Percentiles rank a stretch among this genome's conserved stretches.
Evolutionary conservation across 2,888 invertebrate species (phyloP).

Genomic region (Caenorhabditis macrosperma): DNA sequence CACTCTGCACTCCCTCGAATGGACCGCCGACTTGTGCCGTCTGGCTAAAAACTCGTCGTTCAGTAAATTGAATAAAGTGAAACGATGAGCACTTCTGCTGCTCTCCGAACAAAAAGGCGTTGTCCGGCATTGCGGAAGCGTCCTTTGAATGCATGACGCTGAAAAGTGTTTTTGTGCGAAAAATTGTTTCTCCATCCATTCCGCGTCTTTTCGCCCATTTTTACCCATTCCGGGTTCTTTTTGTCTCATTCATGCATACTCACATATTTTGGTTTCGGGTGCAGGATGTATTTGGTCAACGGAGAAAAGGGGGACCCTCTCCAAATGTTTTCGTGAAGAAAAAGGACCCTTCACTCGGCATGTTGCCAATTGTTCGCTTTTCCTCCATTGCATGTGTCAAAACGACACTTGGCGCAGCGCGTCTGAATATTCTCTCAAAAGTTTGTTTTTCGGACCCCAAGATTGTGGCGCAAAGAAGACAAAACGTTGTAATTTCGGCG

Average conservation of each 20-base stretch:
- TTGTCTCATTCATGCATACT: slow-evolving; percentile 55
- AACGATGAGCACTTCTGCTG: slow-evolving; percentile 51
- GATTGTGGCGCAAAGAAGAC: neutral
- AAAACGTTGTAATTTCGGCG: slow-evolving; percentile 14
- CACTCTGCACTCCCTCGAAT: neutral
- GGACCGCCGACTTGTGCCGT: slow-evolving; percentile 44
- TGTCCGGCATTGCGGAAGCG: slow-evolving; percentile 41
- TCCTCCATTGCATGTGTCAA: slow-evolving; percentile 26
- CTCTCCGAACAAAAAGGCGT: slow-evolving; percentile 32
- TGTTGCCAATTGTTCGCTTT: slow-evolving; percentile 49
- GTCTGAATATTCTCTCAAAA: slow-evolving; percentile 26
- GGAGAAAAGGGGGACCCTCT: slow-evolving; percentile 16
- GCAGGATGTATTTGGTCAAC: slow-evolving; percentile 18
- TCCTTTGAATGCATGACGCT: slow-evolving; percentile 56
- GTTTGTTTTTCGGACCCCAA: slow-evolving; percentile 9
- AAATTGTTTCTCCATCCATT: slow-evolving; percentile 28
- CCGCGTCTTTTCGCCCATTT: slow-evolving; percentile 17
- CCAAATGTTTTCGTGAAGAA: slow-evolving; percentile 38
- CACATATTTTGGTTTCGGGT: slow-evolving; percentile 45
- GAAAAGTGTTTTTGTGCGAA: slow-evolving; percentile 57
- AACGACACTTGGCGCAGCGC: slow-evolving; percentile 22
- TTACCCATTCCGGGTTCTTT: slow-evolving; percentile 43
- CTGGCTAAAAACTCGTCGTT: slow-evolving; percentile 40
- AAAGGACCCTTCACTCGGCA: slow-evolving; percentile 49
- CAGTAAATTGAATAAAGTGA: slow-evolving; percentile 58